Base-by-base conservation (phyloP, 2,797 vertebrate species). In the Malurus leucopterus region DNA sequence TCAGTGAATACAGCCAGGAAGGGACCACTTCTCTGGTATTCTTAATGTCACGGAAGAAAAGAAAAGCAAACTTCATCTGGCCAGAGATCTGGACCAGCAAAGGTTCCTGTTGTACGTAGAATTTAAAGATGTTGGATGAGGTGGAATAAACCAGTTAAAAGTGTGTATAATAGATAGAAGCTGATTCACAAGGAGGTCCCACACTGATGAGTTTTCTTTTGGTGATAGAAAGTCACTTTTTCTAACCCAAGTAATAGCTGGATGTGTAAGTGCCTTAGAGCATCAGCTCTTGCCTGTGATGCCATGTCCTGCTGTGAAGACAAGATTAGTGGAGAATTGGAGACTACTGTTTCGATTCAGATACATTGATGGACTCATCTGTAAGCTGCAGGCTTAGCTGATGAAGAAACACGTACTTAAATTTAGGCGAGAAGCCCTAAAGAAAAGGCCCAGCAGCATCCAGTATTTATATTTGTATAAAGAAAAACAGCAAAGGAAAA, bases 251-350 rank as follows among this genome's bases (percentile, higher is more conserved):
- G 53, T 34, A 65, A 57, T 44, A 74, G 69, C 7, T 84, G 46
- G 23, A 75, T 72, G 30, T n/a, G 5, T 70, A 73, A 89, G 86
- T 49, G 29, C 50, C 68, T 49, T 5, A 64, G 26, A 83, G 41
- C 55, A 90, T 82, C 46, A 90, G 47, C 13, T 70, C 64, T 75
- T 85, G 74, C 67, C 82, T 91, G 38, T 75, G 43, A 53, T 62
- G 73, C 57, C 46, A 58, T 26, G n/a, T 44, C 83, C 71, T 84
- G 77, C 87, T 93, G 87, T 61, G 74, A 86, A 84, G 77, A 59
- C 83, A 91, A 89, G 77, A 91, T 88, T 69, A 89, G 80, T 38
- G 54, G 71, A 71, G 92, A 93, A 93, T 65, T 86, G 80, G 54
- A 93, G 59, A 58, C 71, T 79, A 91, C 61, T 92, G 68, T 76